These are phyloP conservation scores for Stenichneumon culpator DNA, from an alignment of 2,888 invertebrate genomes.

Conservation along the genomic window DNA sequence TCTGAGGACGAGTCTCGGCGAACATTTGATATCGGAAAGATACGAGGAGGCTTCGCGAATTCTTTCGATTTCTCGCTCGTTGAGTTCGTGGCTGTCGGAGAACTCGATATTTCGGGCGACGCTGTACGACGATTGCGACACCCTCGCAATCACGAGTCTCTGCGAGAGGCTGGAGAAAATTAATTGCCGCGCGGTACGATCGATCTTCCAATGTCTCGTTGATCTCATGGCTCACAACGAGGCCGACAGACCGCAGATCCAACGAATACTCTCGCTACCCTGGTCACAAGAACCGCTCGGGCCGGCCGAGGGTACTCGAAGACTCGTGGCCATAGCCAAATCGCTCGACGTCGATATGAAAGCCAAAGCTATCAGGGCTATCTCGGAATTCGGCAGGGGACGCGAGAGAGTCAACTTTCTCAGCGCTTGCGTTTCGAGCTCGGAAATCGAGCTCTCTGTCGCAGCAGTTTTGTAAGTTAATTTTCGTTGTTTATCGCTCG, in stretches of 20 bases:
- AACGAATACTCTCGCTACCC: conserved; percentile 77
- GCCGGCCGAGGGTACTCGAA: conserved; percentile 70
- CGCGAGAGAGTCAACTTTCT: conserved; percentile 76
- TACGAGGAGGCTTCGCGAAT: conserved; percentile 53
- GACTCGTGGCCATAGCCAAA: conserved; percentile 73
- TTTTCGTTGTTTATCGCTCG: conserved; percentile 34
- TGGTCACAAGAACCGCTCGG: conserved; percentile 72
- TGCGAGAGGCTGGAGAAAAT: conserved; percentile 57
- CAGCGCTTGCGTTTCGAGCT: conserved; percentile 72
- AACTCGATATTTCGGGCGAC: conserved; percentile 44
- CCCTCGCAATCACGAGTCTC: conserved; percentile 44
- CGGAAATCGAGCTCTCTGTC: conserved; percentile 75
- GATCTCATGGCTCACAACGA: conserved; percentile 78
- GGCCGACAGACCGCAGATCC: conserved; percentile 73
- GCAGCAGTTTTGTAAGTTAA: conserved; percentile 78
- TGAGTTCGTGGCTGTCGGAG: conserved; percentile 59
- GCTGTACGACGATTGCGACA: conserved; percentile 64
- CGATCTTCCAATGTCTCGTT: conserved; percentile 77
- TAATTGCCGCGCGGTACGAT: conserved; percentile 65
- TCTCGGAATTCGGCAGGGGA: conserved; percentile 76
- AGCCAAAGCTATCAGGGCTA: conserved; percentile 73
- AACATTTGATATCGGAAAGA: conserved; percentile 55
- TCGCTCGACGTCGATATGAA: conserved; percentile 76
- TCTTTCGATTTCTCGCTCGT: conserved; percentile 49
- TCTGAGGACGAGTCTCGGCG: conserved; percentile 59